Evolutionary conservation across 1,140 invertebrate species (phyloP).

Genomic region (Lethocerus indicus): DNA sequence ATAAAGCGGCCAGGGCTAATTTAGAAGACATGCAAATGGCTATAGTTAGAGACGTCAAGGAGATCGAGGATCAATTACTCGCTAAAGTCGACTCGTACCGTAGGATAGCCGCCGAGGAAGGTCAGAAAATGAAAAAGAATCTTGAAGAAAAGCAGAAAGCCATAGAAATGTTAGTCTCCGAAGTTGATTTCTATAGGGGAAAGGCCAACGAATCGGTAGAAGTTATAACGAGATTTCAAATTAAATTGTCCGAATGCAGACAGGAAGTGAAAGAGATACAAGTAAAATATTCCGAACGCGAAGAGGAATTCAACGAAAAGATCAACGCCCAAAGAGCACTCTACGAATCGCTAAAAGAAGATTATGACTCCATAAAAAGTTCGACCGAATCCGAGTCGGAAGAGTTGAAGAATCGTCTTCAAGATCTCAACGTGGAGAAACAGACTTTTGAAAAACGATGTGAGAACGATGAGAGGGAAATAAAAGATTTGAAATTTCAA

Average conservation of each 20-base stretch:
- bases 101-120: constrained; percentile 9
- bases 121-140: constrained; percentile 3
- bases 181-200: constrained; percentile 8
- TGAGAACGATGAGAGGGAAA: not conserved
- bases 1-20: constrained; percentile 5
- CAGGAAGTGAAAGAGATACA: constrained; percentile 8
- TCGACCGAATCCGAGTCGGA: not conserved
- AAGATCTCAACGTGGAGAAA: not conserved
- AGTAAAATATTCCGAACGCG: constrained; percentile 4
- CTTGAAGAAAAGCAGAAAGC: constrained; percentile 10
- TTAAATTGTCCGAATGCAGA: not conserved
- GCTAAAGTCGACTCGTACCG: constrained; percentile 12
- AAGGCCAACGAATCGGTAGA: constrained; percentile 6
- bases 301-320: constrained; percentile 9
- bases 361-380: constrained; percentile 1
- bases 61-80: constrained; percentile 8
- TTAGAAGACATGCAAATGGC: not conserved
- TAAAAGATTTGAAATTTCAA: not conserved
- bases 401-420: not conserved
- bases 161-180: constrained; percentile 9
- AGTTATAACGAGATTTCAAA: constrained; percentile 1
- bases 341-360: constrained; percentile 3
- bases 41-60: constrained; percentile 9
- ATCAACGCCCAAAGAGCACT: constrained; percentile 10
- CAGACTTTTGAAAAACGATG: not conserved